Evolutionary conservation across 2,888 invertebrate species (phyloP).

Genomic region (Eremobia ochroleuca): DNA sequence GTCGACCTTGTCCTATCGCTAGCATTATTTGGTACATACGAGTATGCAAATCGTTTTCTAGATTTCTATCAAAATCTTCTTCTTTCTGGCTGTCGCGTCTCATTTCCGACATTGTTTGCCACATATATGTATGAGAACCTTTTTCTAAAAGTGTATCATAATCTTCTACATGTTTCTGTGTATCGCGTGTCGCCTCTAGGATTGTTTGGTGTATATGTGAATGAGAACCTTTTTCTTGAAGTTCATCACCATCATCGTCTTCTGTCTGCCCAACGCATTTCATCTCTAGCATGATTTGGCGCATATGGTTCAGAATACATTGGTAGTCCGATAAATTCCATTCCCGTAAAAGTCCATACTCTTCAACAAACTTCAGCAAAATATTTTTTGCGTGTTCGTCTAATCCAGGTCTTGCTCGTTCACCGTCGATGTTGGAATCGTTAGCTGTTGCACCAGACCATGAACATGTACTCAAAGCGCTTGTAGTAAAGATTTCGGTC

Average conservation of each 20-base stretch:
- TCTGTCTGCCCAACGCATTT: neutral
- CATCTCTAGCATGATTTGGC: slow-evolving; percentile 20
- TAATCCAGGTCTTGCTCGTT: neutral
- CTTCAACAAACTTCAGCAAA: slow-evolving; percentile 6
- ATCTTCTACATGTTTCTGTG: neutral
- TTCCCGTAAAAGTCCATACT: neutral
- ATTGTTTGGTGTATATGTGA: neutral
- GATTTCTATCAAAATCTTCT: too few species aligned
- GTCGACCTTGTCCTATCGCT: too few species aligned
- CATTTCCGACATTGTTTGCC: too few species aligned
- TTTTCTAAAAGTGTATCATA: neutral
- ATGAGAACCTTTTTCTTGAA: neutral
- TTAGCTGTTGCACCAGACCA: neutral
- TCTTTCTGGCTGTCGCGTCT: too few species aligned
- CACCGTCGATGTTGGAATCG: neutral
- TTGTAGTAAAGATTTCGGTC: slow-evolving; percentile 18
- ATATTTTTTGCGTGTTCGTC: slow-evolving; percentile 1
- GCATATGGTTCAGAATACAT: slow-evolving; percentile 8
- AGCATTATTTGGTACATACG: too few species aligned
- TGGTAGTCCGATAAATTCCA: slow-evolving; percentile 13
- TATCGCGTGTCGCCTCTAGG: neutral
- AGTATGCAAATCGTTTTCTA: too few species aligned
- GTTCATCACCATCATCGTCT: neutral
- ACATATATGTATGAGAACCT: neutral
- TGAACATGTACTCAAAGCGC: slow-evolving; percentile 13